A percentile compares a stretch with the other conserved stretches of the same genome.
Evolutionary conservation across 2,888 invertebrate species (phyloP).

Genomic region (Subacronicta megacephala): DNA sequence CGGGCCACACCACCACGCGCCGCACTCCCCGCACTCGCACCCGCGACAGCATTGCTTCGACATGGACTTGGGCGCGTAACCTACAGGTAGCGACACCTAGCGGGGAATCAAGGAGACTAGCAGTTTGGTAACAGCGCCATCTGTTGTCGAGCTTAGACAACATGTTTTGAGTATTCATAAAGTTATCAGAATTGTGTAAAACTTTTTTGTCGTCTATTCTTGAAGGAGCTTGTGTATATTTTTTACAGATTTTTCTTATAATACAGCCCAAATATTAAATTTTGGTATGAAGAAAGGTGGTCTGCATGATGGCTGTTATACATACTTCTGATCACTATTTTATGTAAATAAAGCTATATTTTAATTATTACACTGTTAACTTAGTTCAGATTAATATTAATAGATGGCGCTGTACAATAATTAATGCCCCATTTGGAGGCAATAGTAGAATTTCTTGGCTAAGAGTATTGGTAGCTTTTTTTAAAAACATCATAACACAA

Average conservation of each 20-base stretch:
- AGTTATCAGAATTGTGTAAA: too few relatives aligned
- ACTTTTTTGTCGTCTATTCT: too few relatives aligned
- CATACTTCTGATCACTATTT: too few relatives aligned
- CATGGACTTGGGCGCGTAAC: conserved; percentile 81
- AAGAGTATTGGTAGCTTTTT: conserved; percentile 49
- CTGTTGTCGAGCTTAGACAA: not conserved
- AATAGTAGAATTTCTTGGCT: conserved; percentile 44
- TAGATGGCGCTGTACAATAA: conserved; percentile 53
- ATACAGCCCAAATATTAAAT: not conserved
- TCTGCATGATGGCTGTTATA: too few relatives aligned
- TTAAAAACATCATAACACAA: conserved; percentile 35
- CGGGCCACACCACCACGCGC: conserved; percentile 80
- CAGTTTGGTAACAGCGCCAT: conserved; percentile 21
- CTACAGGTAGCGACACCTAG: conserved; percentile 10
- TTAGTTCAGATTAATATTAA: conserved; percentile 7
- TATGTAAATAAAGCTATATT: too few relatives aligned
- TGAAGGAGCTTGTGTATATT: too few relatives aligned
- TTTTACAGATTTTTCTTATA: too few relatives aligned
- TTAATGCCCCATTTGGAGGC: conserved; percentile 7
- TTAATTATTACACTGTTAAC: too few relatives aligned
- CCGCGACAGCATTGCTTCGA: conserved; percentile 81
- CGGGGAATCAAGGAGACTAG: not conserved
- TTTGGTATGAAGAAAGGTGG: too few relatives aligned
- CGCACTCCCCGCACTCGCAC: conserved; percentile 82
- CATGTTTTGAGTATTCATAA: not conserved